Evolutionary conservation across 2,888 invertebrate genomes (phyloP), one percentile per base, ranked within the genome.

Genomic region (Myopa testacea): DNA sequence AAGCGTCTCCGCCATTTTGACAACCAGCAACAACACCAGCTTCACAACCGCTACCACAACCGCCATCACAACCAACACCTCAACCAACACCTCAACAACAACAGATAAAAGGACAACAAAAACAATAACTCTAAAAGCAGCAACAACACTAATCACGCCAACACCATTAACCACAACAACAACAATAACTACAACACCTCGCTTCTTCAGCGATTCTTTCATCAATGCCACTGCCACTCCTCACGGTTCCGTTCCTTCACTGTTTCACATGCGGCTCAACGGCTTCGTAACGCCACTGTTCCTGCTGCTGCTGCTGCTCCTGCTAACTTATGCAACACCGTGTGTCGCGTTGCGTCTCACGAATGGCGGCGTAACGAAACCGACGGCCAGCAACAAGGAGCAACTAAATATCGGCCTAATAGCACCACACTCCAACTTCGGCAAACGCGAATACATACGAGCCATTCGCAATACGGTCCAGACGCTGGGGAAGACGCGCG

Each of bases 391-490:
- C 81, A 85, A 84, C 83, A 88, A 88, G 81, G 88, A 89, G 78
- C 87, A 89, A 79, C 83, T 89, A 3, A 89, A 90, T 79, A 88
- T 89, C 63, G 89, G 90, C 19, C 83, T 89, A 34, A 89, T 89
- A 79, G 89, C 89, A 4, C 90, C 90, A n/a, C 90, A 89, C 80
- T 90, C 90, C 71, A 90, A 89, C 83, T 90, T 90, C 67, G 90
- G 89, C 4, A 92, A 92, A 80, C 91, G 94, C 7, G 93, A 93
- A 84, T 94, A 94, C 88, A 91, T 91, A 77, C 90, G 91, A 72
- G 92, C 93, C 75, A 93, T 94, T 82, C 92, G 92, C 86, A 91
- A 90, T 76, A 93, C 93, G 10, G 91, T 94, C 69, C 87, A 89
- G 38, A 91, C 91, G 52, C 88, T 94, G 71, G 91, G 92, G 80